Conservation (phyloP, 53 echinoderm and acorn worm species). For the Paelopatides confundens region DNA sequence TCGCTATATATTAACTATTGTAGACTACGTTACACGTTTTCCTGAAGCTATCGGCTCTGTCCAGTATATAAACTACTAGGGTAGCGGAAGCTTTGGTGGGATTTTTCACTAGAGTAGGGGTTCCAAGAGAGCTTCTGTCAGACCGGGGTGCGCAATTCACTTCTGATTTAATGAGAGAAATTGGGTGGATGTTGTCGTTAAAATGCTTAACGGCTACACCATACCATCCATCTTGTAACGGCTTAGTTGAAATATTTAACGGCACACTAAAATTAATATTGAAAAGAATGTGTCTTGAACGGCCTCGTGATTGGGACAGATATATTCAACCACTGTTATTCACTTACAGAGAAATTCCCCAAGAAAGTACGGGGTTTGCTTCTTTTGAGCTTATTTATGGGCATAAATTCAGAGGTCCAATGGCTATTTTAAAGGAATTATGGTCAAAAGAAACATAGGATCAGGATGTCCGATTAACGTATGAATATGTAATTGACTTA, state of each 20-base stretch:
- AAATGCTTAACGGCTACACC: conserved; percentile 29
- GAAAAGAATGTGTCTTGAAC: no score
- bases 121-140: conserved; percentile 39
- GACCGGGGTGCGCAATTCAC: conserved; percentile 41
- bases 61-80: conserved; percentile 60
- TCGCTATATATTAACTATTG: conserved; percentile 56
- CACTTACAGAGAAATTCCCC: conserved; percentile 22
- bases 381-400: conserved; percentile 56
- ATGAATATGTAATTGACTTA: conserved; percentile 48
- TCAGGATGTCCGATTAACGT: conserved; percentile 17
- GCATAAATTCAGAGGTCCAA: conserved; percentile 20
- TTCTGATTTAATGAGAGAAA: conserved; percentile 38
- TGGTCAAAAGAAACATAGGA: neutral
- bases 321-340: conserved; percentile 43
- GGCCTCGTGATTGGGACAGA: conserved; percentile 51
- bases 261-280: conserved; percentile 37
- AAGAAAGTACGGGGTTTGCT: conserved; percentile 24
- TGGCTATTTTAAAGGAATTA: conserved; percentile 21
- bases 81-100: conserved; percentile 57
- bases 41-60: conserved; percentile 52
- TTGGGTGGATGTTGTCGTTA: conserved; percentile 9
- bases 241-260: conserved; percentile 51
- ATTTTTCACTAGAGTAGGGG: conserved; percentile 52
- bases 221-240: conserved; percentile 47
- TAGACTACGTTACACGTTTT: conserved; percentile 61